phyloP scores from a whole-genome alignment of 2,113 vertebrate species.

The Anolis sagrei region DNA sequence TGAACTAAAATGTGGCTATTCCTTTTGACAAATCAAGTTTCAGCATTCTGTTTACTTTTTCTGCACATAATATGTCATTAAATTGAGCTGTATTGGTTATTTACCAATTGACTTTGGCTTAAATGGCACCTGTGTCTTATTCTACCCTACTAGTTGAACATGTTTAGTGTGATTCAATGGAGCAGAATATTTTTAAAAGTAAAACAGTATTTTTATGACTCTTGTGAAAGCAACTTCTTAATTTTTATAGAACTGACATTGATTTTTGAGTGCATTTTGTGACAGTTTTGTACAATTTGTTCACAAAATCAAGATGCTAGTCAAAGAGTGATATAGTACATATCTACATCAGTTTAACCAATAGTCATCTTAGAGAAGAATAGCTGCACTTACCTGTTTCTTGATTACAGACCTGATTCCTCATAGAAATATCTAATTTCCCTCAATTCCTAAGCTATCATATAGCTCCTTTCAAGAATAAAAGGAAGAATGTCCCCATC shows the following conservation, averaged over 20 bases:
- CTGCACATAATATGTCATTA: not conserved
- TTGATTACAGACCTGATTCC: not conserved
- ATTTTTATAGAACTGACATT: not conserved
- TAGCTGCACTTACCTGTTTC: not conserved
- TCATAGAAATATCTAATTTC: not conserved
- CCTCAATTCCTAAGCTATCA: not conserved
- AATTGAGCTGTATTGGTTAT: not conserved
- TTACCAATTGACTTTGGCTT: not conserved
- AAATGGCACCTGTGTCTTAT: not conserved
- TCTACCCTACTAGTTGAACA: not conserved
- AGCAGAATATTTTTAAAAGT: not conserved
- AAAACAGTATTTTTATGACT: not conserved
- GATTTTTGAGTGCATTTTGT: not conserved
- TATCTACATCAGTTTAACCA: not conserved
- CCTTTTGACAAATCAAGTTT: not conserved
- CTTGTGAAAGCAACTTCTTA: not conserved
- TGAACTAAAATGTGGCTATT: not conserved
- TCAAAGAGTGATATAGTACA: not conserved
- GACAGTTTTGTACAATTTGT: not conserved
- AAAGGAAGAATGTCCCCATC: not conserved
- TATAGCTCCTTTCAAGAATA: not conserved
- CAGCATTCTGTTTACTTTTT: not conserved
- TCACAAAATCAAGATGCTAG: not conserved
- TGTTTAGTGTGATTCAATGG: not conserved
- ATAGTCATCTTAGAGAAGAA: not conserved